These are phyloP conservation scores for Neotoxoptera formosana DNA, from an alignment of 1,140 invertebrate species.

Conservation along the genomic window DNA sequence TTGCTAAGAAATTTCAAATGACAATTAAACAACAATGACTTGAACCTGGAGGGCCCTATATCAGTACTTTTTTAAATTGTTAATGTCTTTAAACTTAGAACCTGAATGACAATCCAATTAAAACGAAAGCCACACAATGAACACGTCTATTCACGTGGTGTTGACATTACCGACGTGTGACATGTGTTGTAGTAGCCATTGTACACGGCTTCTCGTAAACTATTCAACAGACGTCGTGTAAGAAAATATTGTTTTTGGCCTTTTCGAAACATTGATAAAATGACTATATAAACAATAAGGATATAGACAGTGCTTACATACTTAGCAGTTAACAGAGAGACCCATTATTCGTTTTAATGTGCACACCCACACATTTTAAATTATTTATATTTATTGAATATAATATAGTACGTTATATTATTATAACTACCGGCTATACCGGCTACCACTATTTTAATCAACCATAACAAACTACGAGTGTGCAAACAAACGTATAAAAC, in stretches of 20 bases:
- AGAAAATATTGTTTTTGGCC: constrained; percentile 23
- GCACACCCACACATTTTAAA: no score
- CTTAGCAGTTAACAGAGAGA: background rate
- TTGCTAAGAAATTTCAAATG: background rate
- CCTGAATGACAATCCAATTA: constrained; percentile 18
- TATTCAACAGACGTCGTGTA: constrained; percentile 36
- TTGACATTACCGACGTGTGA: background rate
- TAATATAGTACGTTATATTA: background rate
- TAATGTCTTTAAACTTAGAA: background rate
- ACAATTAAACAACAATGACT: background rate
- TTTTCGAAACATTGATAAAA: background rate
- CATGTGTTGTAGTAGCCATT: background rate
- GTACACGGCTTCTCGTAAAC: background rate
- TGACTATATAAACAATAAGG: background rate
- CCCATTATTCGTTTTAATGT: background rate
- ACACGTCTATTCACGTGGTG: background rate
- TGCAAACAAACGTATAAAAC: background rate
- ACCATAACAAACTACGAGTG: background rate
- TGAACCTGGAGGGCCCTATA: background rate
- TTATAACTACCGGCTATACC: background rate
- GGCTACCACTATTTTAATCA: background rate
- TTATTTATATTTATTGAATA: background rate
- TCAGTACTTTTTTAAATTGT: background rate
- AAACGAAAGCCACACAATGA: constrained; percentile 28
- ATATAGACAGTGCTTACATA: background rate